Percentiles rank a stretch among this genome's conserved stretches.
Conservation (phyloP, 1,140 invertebrate genomes). For the Propsilocerus akamusi region DNA sequence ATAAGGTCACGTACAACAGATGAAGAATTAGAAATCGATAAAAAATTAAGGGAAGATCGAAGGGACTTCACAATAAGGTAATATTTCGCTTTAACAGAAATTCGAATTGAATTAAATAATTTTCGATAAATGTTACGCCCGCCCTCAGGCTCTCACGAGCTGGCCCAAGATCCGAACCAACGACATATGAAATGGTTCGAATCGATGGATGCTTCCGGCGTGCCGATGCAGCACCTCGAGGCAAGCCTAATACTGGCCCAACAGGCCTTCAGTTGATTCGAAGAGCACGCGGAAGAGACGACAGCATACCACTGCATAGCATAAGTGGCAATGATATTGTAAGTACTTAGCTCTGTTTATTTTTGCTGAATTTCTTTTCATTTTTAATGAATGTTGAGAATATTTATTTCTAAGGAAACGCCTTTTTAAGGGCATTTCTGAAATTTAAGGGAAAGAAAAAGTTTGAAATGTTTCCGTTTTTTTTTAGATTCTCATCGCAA, state of each 20-base stretch:
- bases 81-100: too few species aligned
- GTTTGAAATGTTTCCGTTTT: slow-evolving; percentile 1
- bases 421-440: slow-evolving; percentile 9
- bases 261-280: slow-evolving; percentile 28
- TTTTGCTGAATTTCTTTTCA: slow-evolving; percentile 1
- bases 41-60: slow-evolving; percentile 16
- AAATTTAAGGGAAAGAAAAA: slow-evolving; percentile 24
- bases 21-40: slow-evolving; percentile 21
- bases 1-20: slow-evolving; percentile 19
- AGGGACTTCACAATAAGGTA: slow-evolving; percentile 31
- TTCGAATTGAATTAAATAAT: background rate
- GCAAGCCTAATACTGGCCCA: slow-evolving; percentile 18
- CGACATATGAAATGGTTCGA: slow-evolving; percentile 44
- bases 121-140: slow-evolving; percentile 24
- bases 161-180: slow-evolving; percentile 39
- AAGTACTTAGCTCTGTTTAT: slow-evolving; percentile 13
- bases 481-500: slow-evolving; percentile 41
- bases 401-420: background rate
- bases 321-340: slow-evolving; percentile 36
- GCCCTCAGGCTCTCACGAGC: slow-evolving; percentile 35
- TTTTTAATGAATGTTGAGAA: slow-evolving; percentile 8
- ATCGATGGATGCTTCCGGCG: slow-evolving; percentile 30
- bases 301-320: slow-evolving; percentile 24
- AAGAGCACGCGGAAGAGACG: slow-evolving; percentile 26
- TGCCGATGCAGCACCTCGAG: slow-evolving; percentile 27